Evolutionary conservation across 2,888 invertebrate genomes (phyloP).

Genomic region (Notodonta ziczac): DNA sequence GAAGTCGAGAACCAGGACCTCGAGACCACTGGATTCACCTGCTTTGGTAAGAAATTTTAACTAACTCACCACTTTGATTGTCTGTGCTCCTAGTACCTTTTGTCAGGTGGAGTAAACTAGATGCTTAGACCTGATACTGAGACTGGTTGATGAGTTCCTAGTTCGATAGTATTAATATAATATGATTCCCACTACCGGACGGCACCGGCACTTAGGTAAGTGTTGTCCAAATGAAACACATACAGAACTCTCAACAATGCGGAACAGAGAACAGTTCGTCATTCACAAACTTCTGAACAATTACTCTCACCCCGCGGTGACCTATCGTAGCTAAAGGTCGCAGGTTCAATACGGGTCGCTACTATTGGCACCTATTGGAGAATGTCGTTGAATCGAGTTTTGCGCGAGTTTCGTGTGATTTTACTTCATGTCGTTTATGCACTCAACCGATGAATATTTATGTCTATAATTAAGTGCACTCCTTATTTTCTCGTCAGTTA

Average conservation of each 20-base stretch:
- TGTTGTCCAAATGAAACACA: neutral
- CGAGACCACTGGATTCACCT: slow-evolving; percentile 73
- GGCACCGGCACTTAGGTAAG: too few species aligned
- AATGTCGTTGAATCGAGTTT: neutral
- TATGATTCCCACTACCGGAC: too few species aligned
- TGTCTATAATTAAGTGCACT: too few species aligned
- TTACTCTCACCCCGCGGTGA: slow-evolving; percentile 36
- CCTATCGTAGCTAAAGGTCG: slow-evolving; percentile 50
- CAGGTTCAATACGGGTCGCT: slow-evolving; percentile 23
- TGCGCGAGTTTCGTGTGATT: neutral
- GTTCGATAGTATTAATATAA: too few species aligned
- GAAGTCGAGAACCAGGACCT: slow-evolving; percentile 59
- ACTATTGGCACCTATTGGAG: neutral
- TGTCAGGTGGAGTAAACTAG: neutral
- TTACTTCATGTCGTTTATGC: too few species aligned
- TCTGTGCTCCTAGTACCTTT: neutral
- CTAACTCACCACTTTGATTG: neutral
- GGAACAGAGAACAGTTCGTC: slow-evolving; percentile 38
- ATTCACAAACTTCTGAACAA: slow-evolving; percentile 33
- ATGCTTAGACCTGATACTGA: too few species aligned
- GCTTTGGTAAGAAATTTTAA: slow-evolving; percentile 65
- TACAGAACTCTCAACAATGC: slow-evolving; percentile 26
- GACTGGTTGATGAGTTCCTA: too few species aligned
- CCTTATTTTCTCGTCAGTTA: too few species aligned
- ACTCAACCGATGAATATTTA: too few species aligned